phyloP scores from a whole-genome alignment of 2,888 invertebrate genomes.

The Polyploca ridens region DNA sequence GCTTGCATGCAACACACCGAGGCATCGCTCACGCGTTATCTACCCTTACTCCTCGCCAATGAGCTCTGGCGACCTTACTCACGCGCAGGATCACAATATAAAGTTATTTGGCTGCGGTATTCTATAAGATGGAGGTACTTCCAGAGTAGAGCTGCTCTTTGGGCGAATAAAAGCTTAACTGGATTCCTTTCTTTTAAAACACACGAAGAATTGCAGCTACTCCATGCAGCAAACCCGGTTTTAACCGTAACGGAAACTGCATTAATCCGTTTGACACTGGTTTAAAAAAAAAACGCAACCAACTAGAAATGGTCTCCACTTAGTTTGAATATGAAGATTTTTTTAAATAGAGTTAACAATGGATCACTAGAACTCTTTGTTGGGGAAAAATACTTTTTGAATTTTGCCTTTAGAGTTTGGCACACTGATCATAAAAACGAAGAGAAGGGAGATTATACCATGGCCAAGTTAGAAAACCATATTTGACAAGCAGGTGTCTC shows the following conservation, averaged over 20 bases:
- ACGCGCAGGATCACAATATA: no score
- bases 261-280: conserved; percentile 36
- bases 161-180: neutral
- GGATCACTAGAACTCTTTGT: conserved; percentile 23
- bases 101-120: no score
- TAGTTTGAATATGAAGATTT: conserved; percentile 28
- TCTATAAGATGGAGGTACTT: no score
- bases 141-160: no score
- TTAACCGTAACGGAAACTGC: conserved; percentile 24
- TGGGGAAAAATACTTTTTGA: conserved; percentile 25
- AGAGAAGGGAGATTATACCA: neutral
- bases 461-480: neutral
- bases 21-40: no score
- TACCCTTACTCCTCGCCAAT: no score
- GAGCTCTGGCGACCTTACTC: no score
- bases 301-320: conserved; percentile 29
- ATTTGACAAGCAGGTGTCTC: no score
- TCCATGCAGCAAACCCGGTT: neutral
- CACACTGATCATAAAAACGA: conserved; percentile 18
- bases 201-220: neutral
- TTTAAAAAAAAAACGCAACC: conserved; percentile 30
- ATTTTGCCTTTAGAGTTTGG: conserved; percentile 20
- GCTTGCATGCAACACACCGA: no score
- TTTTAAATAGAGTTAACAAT: conserved; percentile 23
- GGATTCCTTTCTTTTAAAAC: neutral